Evolutionary conservation across 2,888 invertebrate species (phyloP).

Genomic region (Eristalinus aeneus): DNA sequence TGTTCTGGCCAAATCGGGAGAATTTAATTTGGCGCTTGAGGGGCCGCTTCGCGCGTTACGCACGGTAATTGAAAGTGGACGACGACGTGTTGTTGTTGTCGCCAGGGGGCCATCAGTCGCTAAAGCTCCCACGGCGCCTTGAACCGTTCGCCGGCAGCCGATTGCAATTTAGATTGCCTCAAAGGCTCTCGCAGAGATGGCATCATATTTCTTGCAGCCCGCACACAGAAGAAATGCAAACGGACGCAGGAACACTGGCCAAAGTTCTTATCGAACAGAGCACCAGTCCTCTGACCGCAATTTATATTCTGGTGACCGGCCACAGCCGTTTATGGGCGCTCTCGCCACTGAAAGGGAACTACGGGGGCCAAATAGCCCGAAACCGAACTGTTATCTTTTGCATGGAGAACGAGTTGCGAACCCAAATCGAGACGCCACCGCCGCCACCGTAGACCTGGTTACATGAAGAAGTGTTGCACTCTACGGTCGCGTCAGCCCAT

Average conservation of each 20-base stretch:
- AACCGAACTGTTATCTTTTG: slow-evolving; percentile 54
- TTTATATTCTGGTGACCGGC: slow-evolving; percentile 58
- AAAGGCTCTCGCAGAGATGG: not conserved
- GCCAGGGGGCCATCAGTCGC: slow-evolving; percentile 27
- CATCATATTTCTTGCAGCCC: slow-evolving; percentile 9
- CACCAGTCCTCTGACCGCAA: slow-evolving; percentile 59
- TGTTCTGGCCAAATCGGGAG: slow-evolving; percentile 48
- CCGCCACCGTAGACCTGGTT: not conserved
- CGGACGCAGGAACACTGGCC: slow-evolving; percentile 7
- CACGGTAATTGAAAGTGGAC: slow-evolving; percentile 41
- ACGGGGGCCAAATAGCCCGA: slow-evolving; percentile 45
- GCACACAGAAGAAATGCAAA: not conserved
- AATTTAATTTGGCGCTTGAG: slow-evolving; percentile 55
- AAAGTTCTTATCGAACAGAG: slow-evolving; percentile 49
- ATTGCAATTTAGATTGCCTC: slow-evolving; percentile 22
- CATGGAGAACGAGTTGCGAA: slow-evolving; percentile 19
- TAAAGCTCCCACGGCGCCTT: slow-evolving; percentile 15
- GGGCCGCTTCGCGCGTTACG: slow-evolving; percentile 40
- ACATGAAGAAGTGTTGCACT: slow-evolving; percentile 20
- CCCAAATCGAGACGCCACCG: not conserved
- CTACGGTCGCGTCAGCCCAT: not conserved
- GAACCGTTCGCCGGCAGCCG: not conserved
- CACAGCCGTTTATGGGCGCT: slow-evolving; percentile 33
- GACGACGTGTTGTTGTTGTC: not conserved
- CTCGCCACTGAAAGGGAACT: slow-evolving; percentile 17